Evolutionary conservation across 2,888 invertebrate genomes (phyloP), one percentile per base, ranked within the genome.

Genomic region (Lobophora halterata): DNA sequence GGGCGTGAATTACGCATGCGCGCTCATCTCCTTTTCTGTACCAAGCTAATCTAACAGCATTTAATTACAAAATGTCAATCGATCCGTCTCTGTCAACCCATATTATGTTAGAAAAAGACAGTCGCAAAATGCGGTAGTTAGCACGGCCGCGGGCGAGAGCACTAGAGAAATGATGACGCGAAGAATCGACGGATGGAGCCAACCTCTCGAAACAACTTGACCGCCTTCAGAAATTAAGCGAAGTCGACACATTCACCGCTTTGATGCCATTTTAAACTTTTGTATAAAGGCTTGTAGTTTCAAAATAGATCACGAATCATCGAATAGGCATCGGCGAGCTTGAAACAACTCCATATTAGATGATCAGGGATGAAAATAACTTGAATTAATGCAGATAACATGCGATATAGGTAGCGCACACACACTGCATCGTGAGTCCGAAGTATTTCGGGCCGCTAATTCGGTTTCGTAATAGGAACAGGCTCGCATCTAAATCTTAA

Each of bases 1-100:
- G 75, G 83, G 82, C 82, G 83, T 73, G 69, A 45, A 55, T 37
- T 55, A 66, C 85, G 86, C 86, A 83, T 83, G 86, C 86, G 86
- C 71, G 45, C 43, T 58, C 41, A 55, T 59, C 58, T 52, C 50
- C 38, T 58, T 57, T 64, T 65, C 62, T 64, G 58, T 58, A 57
- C 59, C 54, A 52, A 49, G 52, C 61, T 61, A 63, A 65, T 65
- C 54, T 54, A 52, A 54, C 55, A 48, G 59, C 63, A 61, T 53
- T 58, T 58, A 66, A 60, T 54, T 48, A 65, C 65, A 66, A 68
- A 66, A 68, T 64, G 65, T 65, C 51, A 44, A 43, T 49, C 46
- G 37, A 58, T 60, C 69, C 56, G 64, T 82, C 83, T 71, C 78
- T 72, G 70, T 79, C 73, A 55, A 53, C 50, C 58, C 46, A 54